Percentiles rank a stretch among this genome's conserved stretches.
Evolutionary conservation across 2,888 invertebrate species (phyloP).

Genomic region (Morpho deidamia): DNA sequence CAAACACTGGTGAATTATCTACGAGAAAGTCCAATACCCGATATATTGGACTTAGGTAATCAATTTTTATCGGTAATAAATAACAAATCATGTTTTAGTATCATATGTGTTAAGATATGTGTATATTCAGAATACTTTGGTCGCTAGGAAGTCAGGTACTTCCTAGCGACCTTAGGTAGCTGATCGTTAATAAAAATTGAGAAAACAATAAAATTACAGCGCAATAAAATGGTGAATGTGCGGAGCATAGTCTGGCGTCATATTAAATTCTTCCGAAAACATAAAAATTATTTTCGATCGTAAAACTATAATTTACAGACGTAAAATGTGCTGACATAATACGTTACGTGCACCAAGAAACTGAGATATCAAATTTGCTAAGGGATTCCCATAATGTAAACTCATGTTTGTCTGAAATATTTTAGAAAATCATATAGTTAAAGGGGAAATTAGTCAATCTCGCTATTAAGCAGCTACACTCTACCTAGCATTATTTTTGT

Average conservation of each 20-base stretch:
- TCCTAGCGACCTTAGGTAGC: constrained; percentile 41
- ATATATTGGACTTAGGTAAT: too few relatives aligned
- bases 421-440: too few relatives aligned
- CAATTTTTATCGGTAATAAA: too few relatives aligned
- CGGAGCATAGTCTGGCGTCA: constrained; percentile 71
- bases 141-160: background rate
- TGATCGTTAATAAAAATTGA: constrained; percentile 78
- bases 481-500: too few relatives aligned
- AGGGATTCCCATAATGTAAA: constrained; percentile 10
- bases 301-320: constrained; percentile 79
- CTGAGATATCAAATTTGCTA: constrained; percentile 10
- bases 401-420: background rate
- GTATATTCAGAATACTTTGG: background rate
- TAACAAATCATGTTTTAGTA: too few relatives aligned
- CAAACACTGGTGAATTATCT: too few relatives aligned
- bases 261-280: constrained; percentile 77
- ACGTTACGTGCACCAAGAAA: constrained; percentile 39
- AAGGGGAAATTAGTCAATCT: too few relatives aligned
- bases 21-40: too few relatives aligned
- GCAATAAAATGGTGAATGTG: constrained; percentile 74
- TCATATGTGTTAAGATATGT: too few relatives aligned
- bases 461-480: too few relatives aligned
- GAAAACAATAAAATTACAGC: constrained; percentile 78
- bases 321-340: constrained; percentile 74
- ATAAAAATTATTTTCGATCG: constrained; percentile 79